phyloP scores from a whole-genome alignment of 2,797 vertebrate genomes.

The Pipistrellus nathusii region DNA sequence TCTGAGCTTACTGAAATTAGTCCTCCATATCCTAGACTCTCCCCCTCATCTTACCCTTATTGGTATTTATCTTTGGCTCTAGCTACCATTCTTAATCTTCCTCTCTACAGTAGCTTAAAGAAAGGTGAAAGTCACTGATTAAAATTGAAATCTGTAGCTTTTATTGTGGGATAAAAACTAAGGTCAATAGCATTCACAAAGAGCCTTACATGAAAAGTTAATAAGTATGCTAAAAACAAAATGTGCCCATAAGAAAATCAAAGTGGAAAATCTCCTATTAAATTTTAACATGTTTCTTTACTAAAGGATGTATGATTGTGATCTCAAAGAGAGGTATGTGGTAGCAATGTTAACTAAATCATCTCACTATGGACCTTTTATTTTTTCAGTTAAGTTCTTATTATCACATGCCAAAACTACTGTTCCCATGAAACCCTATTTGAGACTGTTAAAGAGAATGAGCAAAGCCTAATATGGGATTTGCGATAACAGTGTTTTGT shows the following conservation, averaged over 20 bases:
- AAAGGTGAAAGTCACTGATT: not conserved
- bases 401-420: not conserved
- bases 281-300: not conserved
- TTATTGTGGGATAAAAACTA: not conserved
- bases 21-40: not conserved
- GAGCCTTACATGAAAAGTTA: not conserved
- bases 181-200: conserved; percentile 1
- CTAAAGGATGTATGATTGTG: not conserved
- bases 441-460: not conserved
- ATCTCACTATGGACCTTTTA: not conserved
- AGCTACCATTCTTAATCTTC: not conserved
- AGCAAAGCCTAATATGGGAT: not conserved
- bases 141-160: not conserved
- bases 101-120: not conserved
- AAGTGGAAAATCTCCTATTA: not conserved
- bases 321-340: not conserved
- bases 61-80: not conserved
- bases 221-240: not conserved
- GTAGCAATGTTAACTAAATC: not conserved
- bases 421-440: not conserved
- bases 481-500: not conserved
- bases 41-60: not conserved
- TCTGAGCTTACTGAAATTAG: not conserved
- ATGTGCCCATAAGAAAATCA: not conserved
- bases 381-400: not conserved